Evolutionary conservation across 2,797 vertebrate species (phyloP), one percentile per base, ranked within the genome.

Genomic region (Lemur catta): DNA sequence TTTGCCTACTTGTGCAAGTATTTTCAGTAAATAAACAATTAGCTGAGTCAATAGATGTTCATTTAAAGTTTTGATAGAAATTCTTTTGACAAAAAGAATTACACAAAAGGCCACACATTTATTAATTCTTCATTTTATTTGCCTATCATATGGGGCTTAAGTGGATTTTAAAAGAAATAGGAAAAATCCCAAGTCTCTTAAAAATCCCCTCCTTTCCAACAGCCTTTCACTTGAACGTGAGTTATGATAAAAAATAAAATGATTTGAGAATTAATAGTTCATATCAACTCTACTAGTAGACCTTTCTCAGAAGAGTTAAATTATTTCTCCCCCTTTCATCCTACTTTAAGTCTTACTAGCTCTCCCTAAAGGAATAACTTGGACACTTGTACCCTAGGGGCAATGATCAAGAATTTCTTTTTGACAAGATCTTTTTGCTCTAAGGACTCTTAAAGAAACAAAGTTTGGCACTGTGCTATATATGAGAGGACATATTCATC

Each of bases 61-160:
- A 57, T 81, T 80, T 95, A 79, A 85, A 89, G 30, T 92, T 89
- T 85, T 67, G n/a, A 84, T 38, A 80, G 55, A 74, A 93, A 89
- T 14, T 55, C 17, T 75, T 18, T 67, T 63, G 5, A 33, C 22
- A 71, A 76, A 52, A 89, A 81, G 35, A 20, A 17, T 61, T 67
- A 22, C 22, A 65, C 28, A 63, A 87, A 93, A 93, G 63, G 4
- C 50, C 48, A 69, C 59, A 78, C 4, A 74, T 91, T 84, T 91
- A 46, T 72, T 65, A 84, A 91, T 59, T 92, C 6, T 93, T 95
- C 55, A 87, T 5, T 72, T 88, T 59, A 84, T 79, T 91, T 80
- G 33, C 79, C 67, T 75, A 67, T 55, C 55, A 82, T 57, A 6
- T 57, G 52, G 12, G 28, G 26, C 33, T 71, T 76, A 46, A 80